phyloP scores from a whole-genome alignment of 23 tunicate genomes.

The Ciona savignyi region DNA sequence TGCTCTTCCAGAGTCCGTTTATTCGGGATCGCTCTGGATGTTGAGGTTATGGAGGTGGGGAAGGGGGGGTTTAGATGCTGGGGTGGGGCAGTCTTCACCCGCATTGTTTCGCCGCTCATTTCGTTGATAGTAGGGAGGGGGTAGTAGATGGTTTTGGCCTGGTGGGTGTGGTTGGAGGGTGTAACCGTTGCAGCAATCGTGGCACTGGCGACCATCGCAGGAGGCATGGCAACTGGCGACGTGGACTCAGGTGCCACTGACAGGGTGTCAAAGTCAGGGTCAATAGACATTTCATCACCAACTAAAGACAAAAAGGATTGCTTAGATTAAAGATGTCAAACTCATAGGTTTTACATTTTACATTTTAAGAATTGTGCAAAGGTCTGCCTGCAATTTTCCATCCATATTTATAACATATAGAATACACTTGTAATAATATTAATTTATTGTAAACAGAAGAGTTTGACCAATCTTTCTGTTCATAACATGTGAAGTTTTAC shows the following conservation, averaged over 20 bases:
- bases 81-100: background rate
- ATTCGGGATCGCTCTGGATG: conserved; percentile 5
- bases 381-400: too few relatives aligned
- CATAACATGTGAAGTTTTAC: too few relatives aligned
- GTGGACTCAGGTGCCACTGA: background rate
- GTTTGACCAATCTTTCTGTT: too few relatives aligned
- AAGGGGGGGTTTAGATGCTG: background rate
- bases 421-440: too few relatives aligned
- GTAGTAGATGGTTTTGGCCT: background rate
- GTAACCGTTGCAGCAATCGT: background rate
- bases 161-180: background rate
- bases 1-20: conserved; percentile 15
- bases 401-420: too few relatives aligned
- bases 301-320: too few relatives aligned
- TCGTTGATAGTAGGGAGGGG: background rate
- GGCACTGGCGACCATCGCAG: background rate
- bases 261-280: background rate
- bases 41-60: background rate
- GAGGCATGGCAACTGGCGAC: background rate
- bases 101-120: background rate
- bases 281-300: background rate
- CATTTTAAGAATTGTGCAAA: too few relatives aligned
- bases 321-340: too few relatives aligned
- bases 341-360: too few relatives aligned
- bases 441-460: too few relatives aligned